Evolutionary conservation across 2,113 vertebrate genomes (phyloP).

Genomic region (Gallinago jamesoni): DNA sequence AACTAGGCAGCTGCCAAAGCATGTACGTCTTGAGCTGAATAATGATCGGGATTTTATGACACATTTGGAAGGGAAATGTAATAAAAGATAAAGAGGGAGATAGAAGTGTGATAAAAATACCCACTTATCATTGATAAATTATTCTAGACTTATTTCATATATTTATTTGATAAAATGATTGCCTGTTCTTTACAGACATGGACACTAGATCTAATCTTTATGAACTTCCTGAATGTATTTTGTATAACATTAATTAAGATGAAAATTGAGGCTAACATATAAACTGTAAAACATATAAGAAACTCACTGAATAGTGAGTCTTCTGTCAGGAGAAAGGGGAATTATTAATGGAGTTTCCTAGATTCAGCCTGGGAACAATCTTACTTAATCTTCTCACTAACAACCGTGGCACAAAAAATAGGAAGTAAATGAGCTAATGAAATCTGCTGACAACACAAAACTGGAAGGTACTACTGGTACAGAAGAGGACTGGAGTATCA

Average conservation of each 20-base stretch:
- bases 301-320: background rate
- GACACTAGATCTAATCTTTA: background rate
- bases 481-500: background rate
- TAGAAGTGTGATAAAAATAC: background rate
- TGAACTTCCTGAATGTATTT: background rate
- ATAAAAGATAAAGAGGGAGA: background rate
- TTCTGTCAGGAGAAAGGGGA: background rate
- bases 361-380: background rate
- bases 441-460: background rate
- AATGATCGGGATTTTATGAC: background rate
- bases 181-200: background rate
- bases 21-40: background rate
- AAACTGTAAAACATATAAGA: background rate
- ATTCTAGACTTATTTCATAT: background rate
- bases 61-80: background rate
- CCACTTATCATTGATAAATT: background rate
- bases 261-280: background rate
- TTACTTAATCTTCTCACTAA: conserved; percentile 38
- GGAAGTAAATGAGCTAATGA: background rate
- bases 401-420: conserved; percentile 6
- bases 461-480: background rate
- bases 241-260: background rate
- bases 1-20: background rate
- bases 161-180: background rate
- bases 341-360: background rate